These are phyloP conservation scores for Lamprotornis superbus DNA, from an alignment of 2,113 vertebrate genomes.

Conservation along the genomic window DNA sequence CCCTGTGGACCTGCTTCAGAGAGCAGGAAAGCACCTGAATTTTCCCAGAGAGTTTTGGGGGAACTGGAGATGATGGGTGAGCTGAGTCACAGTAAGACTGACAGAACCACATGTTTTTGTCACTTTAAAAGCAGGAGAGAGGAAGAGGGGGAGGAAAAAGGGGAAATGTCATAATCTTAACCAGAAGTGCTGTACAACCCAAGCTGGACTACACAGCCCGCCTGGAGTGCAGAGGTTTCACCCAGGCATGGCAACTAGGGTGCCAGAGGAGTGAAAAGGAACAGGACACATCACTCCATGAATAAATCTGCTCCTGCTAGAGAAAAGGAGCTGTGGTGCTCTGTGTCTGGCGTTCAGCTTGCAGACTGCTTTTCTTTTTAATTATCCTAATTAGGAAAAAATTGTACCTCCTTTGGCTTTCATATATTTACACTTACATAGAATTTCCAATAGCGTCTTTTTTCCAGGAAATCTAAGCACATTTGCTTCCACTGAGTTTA, in stretches of 20 bases:
- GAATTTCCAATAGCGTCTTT: background rate
- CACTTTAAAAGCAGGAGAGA: background rate
- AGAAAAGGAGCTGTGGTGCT: background rate
- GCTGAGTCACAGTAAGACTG: background rate
- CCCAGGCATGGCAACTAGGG: background rate
- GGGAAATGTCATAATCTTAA: background rate
- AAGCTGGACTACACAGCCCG: background rate
- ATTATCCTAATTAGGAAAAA: background rate
- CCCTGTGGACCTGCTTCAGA: background rate
- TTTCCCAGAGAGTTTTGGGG: background rate
- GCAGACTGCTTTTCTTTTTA: background rate
- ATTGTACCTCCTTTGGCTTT: background rate
- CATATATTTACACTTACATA: background rate
- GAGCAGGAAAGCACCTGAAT: background rate
- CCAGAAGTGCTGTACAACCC: background rate
- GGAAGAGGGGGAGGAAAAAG: background rate
- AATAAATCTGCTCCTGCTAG: background rate
- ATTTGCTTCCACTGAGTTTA: background rate
- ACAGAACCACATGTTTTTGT: background rate
- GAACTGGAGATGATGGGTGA: background rate
- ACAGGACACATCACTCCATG: background rate
- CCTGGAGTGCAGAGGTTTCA: background rate
- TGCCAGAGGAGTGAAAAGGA: background rate
- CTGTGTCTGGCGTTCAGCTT: background rate
- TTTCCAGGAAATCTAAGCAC: background rate